Evolutionary conservation across 2,797 vertebrate genomes (phyloP), one percentile per base, ranked within the genome.

Genomic region (Atherinosoma microstoma): DNA sequence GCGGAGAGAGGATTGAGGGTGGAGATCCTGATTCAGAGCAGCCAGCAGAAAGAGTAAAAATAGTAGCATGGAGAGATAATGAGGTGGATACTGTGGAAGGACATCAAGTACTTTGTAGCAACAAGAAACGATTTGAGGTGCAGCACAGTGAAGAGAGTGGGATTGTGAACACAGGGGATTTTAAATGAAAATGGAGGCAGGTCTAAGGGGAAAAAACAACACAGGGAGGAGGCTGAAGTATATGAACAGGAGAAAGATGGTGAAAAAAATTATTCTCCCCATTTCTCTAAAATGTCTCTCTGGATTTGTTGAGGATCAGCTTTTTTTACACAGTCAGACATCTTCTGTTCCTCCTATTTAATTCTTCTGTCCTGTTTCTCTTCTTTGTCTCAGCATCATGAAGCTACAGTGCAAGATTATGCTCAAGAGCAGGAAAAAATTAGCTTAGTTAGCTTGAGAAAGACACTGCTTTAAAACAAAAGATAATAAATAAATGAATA

Each of bases 11-110:
- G 79, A 78, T 38, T 13, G 76, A 85, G 76, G 84, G 66, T 66
- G 67, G 79, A 59, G 74, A 88, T 84, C 59, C 74, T 76, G 70
- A 70, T 87, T 71, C 57, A 70, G 13, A 84, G 81, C 76, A 67
- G 73, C 42, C 38, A 24, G 61, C 47, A 53, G 80, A 78, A 29
- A 51, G 58, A 61, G 30, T 24, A 66, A 67, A 75, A 84, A 86
- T 70, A 58, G 66, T 70, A 76, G 58, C 32, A 51, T 3, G 2
- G 49, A 76, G 53, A 57, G 22, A 54, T 58, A 67, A 69, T 10
- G 65, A 73, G 58, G 36, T 12, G 58, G 64, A 71, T 20, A 7
- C 56, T 63, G 68, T 51, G 24, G 36, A 70, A 53, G 38, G 60
- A 29, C 22, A 47, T 42, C 20, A 9, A 27, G 15, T 3, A 1